Base-by-base conservation (phyloP, 35 echinoderm and acorn worm genomes). In the Acanthaster planci region DNA sequence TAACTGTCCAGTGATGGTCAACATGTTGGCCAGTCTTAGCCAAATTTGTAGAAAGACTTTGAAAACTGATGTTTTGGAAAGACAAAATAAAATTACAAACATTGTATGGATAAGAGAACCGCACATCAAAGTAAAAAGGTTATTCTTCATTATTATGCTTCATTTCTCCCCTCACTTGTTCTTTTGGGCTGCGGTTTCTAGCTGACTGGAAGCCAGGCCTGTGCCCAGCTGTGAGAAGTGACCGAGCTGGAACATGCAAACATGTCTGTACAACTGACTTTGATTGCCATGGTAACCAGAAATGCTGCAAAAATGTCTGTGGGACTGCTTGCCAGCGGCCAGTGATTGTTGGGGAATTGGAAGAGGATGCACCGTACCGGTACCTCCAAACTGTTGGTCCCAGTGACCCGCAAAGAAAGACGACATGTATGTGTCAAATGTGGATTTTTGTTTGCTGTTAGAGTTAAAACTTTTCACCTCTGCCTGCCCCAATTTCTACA, bases 301-400 rank as follows among this genome's bases (percentile, higher is more conserved):
- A 81, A 81, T 81, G 79, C 29, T 81, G 79, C 23, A 30, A 32
- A 52, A 81, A 81, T 81, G 79, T 40, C 29, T 81, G 79, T 14
- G 79, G 79, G 30, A 51, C 7, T 8, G 14, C 32, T 5, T 81
- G 79, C 79, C 39, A 21, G 53, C 16, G 29, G 1, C 40, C 79
- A 55, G 64, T 26, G 3, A 72, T 0, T 2, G 14, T 72, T 72
- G 64, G 34, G 30, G 64, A 26, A 27, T 31, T 10, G 12, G 14
- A 60, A 60, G 6, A 34, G 23, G 23, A 14, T 68, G 17, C 2
- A 68, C 23, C 23, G n/a, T 15, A 27, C 18, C 21, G 8, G 15
- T 18, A 8, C 42, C 42, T 12, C 42, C 42, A 1, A 64, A 31
- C 15, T n/a, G 14, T 2, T n/a, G n/a, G n/a, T n/a, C n/a, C n/a